A percentile compares a stretch with the other conserved stretches of the same genome.
These are phyloP conservation scores for Triops cancriformis DNA, from an alignment of 1,140 invertebrate species.

Conservation along the genomic window DNA sequence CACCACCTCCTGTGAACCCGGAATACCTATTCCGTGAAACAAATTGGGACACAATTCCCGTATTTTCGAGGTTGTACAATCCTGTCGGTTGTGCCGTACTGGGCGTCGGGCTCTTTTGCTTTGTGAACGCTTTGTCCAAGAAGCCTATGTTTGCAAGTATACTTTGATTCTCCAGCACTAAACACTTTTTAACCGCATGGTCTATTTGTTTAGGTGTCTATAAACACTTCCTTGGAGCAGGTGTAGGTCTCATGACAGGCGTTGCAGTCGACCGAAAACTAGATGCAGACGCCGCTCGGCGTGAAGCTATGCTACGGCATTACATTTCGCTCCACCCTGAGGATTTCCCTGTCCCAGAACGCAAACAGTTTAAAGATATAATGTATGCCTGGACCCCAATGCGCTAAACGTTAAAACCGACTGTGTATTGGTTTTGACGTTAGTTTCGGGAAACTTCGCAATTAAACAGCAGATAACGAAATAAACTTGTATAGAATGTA, in stretches of 20 bases:
- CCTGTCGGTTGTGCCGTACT: background rate
- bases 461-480: background rate
- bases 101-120: background rate
- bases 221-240: background rate
- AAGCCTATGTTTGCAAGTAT: background rate
- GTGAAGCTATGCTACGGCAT: constrained; percentile 16
- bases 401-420: background rate
- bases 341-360: constrained; percentile 15
- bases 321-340: constrained; percentile 21
- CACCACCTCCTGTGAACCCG: background rate
- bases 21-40: constrained; percentile 9
- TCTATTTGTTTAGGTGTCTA: constrained; percentile 6
- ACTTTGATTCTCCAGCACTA: background rate
- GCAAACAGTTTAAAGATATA: constrained; percentile 6
- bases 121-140: background rate
- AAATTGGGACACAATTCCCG: constrained; percentile 10
- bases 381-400: background rate
- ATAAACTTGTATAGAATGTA: constrained; percentile 19
- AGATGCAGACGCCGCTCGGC: background rate
- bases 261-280: background rate
- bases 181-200: background rate
- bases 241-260: background rate
- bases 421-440: background rate
- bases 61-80: background rate
- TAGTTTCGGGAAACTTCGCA: background rate